Evolutionary conservation across 1,140 invertebrate genomes (phyloP), one percentile per base, ranked within the genome.

Genomic region (Platyscapa corneri): DNA sequence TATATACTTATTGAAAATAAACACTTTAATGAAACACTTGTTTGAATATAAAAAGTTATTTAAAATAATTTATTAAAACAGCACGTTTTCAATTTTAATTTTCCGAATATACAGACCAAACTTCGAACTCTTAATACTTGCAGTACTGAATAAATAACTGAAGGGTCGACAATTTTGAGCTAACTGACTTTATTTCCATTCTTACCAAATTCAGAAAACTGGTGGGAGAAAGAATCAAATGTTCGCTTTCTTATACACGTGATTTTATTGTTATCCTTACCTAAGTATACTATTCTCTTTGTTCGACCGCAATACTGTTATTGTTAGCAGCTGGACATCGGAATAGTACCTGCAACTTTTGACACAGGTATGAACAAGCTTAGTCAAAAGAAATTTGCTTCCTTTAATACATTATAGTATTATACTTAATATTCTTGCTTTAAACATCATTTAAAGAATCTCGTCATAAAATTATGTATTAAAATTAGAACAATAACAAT

Each of bases 191-290:
- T 74, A 74, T 74, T 74, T 74, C 37, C 70, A 39, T 27, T 20
- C 70, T 74, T 74, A 74, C 37, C 37, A 42, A 42, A 42, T 42
- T 42, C 27, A 42, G 70, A 74, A 74, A 74, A 42, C 7, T 74
- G 37, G 70, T 74, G 70, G 70, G 70, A 74, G 70, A 74, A 74
- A 74, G 20, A 74, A 74, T 74, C 8, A 74, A 74, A 74, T 74
- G 70, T 37, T 74, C 70, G n/a, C 37, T 74, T 74, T 74, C 70
- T 39, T 74, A 74, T 74, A 74, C 23, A 42, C 37, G 70, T 74
- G 70, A 74, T 74, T 74, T 74, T 74, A 74, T 74, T 74, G 37
- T 74, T 74, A 42, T 42, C 70, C 70, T 32, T 42, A 37, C 42
- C 70, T 42, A 42, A 74, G 37, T 74, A 74, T 6, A 20, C 16